Conservation (phyloP, 2,888 invertebrate genomes). For the Nymphalis urticae region DNA sequence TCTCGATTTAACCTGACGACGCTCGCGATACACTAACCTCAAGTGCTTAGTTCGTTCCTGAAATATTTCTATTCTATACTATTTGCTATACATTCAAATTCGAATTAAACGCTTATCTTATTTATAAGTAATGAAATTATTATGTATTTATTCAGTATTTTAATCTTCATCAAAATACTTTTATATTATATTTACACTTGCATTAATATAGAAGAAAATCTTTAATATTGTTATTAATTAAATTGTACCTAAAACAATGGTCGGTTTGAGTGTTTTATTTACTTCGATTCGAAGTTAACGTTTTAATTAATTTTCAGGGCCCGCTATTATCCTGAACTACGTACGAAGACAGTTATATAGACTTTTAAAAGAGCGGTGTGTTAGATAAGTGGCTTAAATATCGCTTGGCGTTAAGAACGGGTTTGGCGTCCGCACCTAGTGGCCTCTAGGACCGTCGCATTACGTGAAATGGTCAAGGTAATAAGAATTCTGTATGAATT, state of each 20-base stretch:
- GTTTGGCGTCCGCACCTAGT: conserved; percentile 58
- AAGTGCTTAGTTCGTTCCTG: conserved; percentile 6
- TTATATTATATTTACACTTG: no score
- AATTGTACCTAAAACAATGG: background rate
- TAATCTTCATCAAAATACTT: no score
- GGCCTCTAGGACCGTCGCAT: conserved; percentile 58
- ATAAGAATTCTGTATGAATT: conserved; percentile 69
- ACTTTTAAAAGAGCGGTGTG: conserved; percentile 57
- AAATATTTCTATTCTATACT: background rate
- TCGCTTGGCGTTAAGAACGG: conserved; percentile 55
- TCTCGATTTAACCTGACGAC: conserved; percentile 62
- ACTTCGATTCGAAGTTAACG: conserved; percentile 33
- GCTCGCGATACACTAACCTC: conserved; percentile 42
- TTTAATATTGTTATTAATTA: background rate
- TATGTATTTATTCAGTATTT: no score
- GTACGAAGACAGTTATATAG: conserved; percentile 67
- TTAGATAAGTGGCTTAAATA: conserved; percentile 60
- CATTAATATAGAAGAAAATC: background rate
- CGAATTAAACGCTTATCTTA: no score
- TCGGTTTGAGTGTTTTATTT: conserved; percentile 14
- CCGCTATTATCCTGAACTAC: conserved; percentile 74
- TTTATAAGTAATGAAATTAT: no score
- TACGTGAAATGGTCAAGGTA: conserved; percentile 81
- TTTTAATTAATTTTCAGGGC: conserved; percentile 71
- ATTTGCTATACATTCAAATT: background rate